phyloP scores from a whole-genome alignment of 2,113 vertebrate species.

The Tragelaphus imberbis region DNA sequence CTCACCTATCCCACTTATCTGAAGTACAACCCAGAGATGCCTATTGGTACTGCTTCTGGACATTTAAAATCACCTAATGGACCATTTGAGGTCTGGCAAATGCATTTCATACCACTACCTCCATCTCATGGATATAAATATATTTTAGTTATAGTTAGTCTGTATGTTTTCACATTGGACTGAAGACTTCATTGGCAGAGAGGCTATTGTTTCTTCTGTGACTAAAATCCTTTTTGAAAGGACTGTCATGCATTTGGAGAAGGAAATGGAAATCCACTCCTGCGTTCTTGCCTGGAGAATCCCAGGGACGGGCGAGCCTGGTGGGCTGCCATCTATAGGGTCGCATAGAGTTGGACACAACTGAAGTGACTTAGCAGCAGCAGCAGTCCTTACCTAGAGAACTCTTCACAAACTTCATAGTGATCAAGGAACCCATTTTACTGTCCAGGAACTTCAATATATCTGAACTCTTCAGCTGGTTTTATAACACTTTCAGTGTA shows the following conservation, averaged over 20 bases:
- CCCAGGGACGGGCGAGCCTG: too few species aligned
- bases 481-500: not conserved
- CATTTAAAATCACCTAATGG: not conserved
- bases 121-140: not conserved
- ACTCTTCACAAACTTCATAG: not conserved
- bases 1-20: too few species aligned
- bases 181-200: not conserved
- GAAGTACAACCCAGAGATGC: too few species aligned
- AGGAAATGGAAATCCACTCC: too few species aligned
- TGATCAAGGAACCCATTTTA: not conserved
- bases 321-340: too few species aligned
- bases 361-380: too few species aligned
- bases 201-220: not conserved
- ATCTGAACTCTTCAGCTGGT: not conserved
- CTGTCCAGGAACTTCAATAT: not conserved
- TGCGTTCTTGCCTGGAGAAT: too few species aligned
- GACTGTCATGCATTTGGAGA: not conserved
- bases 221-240: not conserved
- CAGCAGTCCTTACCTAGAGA: not conserved
- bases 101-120: not conserved
- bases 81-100: not conserved
- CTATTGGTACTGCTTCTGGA: too few species aligned
- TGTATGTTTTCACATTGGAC: not conserved
- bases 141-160: not conserved
- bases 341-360: too few species aligned